A percentile compares a stretch with the other conserved stretches of the same genome.
These are phyloP conservation scores for Schizopygopsis pylzovi DNA, from an alignment of 2,797 vertebrate genomes.

Conservation along the genomic window DNA sequence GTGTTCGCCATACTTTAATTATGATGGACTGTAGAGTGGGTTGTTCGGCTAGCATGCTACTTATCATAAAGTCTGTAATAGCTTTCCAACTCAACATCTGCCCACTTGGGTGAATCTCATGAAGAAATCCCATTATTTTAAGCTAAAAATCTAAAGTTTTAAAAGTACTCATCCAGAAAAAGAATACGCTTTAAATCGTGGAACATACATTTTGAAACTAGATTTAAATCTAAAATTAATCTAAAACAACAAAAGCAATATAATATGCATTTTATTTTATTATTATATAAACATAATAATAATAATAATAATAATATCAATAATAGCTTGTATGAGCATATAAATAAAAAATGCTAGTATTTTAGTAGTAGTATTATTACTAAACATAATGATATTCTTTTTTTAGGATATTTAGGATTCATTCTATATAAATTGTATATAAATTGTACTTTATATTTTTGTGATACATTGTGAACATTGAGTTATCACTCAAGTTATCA, in stretches of 20 bases:
- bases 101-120: not conserved
- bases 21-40: not conserved
- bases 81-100: not conserved
- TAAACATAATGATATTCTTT: no score
- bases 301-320: not conserved
- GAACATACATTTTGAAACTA: not conserved
- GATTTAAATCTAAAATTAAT: not conserved
- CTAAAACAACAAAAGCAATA: not conserved
- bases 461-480: no score
- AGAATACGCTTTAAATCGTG: not conserved
- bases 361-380: no score
- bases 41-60: not conserved
- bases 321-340: no score
- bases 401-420: no score
- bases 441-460: no score
- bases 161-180: not conserved
- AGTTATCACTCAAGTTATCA: no score
- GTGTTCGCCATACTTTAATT: constrained; percentile 1
- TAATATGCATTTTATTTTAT: not conserved
- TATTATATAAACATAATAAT: no score
- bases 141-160: not conserved
- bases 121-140: not conserved
- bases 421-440: no score
- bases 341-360: no score
- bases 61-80: not conserved